A percentile compares a stretch with the other conserved stretches of the same genome.
phyloP scores from a whole-genome alignment of 2,888 invertebrate genomes.

The Nephrotoma guestfalica region DNA sequence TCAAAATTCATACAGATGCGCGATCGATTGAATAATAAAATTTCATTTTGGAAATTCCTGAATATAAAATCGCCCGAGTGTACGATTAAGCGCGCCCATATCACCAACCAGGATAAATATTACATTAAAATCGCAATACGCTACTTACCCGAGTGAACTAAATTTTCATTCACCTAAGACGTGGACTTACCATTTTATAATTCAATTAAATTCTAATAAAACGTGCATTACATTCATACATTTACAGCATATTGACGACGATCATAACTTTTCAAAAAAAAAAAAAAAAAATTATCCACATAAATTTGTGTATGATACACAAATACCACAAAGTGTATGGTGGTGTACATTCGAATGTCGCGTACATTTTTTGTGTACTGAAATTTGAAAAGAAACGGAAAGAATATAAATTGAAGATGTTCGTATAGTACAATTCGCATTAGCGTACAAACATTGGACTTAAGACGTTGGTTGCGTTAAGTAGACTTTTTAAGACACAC shows the following conservation, averaged over 20 bases:
- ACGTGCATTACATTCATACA: background rate
- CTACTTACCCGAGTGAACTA: background rate
- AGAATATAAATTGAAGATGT: conserved; percentile 3
- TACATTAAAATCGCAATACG: background rate
- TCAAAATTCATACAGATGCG: background rate
- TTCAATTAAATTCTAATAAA: background rate
- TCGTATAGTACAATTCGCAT: background rate
- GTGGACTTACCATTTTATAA: background rate
- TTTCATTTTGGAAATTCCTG: background rate
- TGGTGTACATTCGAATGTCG: background rate
- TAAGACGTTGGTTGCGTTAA: background rate
- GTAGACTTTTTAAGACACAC: background rate
- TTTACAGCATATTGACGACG: background rate
- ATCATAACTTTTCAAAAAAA: background rate
- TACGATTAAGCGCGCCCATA: background rate
- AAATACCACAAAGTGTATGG: background rate
- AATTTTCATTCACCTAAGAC: background rate
- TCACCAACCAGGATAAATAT: background rate
- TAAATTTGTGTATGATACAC: background rate
- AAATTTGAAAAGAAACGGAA: background rate
- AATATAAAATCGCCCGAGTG: background rate
- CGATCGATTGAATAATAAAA: background rate
- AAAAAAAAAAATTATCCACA: no score
- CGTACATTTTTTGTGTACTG: background rate
- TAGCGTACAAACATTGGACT: background rate